Conservation (phyloP, 2,113 vertebrate genomes). For the Cheilinus undulatus region DNA sequence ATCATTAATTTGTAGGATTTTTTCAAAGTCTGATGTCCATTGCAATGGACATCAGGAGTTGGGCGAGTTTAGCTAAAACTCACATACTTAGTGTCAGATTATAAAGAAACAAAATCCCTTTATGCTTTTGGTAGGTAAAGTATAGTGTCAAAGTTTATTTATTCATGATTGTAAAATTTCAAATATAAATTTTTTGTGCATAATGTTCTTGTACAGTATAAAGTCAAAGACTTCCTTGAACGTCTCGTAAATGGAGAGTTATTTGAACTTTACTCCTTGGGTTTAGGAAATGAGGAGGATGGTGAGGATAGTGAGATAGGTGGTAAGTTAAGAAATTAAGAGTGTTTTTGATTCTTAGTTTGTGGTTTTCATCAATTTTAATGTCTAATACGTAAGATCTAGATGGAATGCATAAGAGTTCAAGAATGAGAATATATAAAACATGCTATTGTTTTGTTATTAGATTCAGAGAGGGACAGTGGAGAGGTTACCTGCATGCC, state of each 20-base stretch:
- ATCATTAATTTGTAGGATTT: not conserved
- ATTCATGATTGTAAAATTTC: conserved; percentile 3
- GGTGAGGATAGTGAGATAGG: not conserved
- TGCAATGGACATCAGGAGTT: not conserved
- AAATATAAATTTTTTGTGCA: not conserved
- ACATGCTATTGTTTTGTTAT: conserved; percentile 5
- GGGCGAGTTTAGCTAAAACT: not conserved
- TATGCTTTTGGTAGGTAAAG: not conserved
- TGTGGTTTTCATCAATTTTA: conserved; percentile 4
- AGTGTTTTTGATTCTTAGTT: not conserved
- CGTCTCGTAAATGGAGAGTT: conserved; percentile 5
- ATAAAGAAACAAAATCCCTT: conserved; percentile 4
- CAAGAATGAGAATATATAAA: conserved; percentile 3
- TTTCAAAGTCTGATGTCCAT: not conserved
- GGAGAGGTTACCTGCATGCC: not conserved
- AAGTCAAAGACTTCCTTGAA: conserved; percentile 4
- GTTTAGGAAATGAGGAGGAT: conserved; percentile 3
- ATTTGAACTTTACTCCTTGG: conserved; percentile 5
- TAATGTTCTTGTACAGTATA: conserved; percentile 4
- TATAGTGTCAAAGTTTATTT: not conserved
- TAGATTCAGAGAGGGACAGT: conserved; percentile 15
- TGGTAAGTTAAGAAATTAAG: not conserved
- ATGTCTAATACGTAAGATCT: not conserved
- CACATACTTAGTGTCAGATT: conserved; percentile 5
- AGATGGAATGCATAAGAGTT: conserved; percentile 4